Evolutionary conservation across 2,113 vertebrate genomes (phyloP), one percentile per base, ranked within the genome.

Genomic region (Chrysemys picta): DNA sequence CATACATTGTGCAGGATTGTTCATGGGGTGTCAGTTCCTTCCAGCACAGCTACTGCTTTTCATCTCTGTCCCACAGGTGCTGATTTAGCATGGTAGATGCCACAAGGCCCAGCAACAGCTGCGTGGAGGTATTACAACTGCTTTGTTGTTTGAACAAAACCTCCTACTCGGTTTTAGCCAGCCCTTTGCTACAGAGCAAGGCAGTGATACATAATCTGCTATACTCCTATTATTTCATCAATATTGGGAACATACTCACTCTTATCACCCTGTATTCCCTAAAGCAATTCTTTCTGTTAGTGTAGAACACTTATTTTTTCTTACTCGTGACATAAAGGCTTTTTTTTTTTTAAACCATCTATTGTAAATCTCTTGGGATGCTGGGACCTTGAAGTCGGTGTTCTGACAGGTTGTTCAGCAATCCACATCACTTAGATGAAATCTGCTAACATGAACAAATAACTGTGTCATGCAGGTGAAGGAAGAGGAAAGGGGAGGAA

Each of bases 191-290:
- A 35, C 42, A 45, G 19, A 14, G 17, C 8, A 84, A 24, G 35
- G 21, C 6, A 7, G 7, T 84, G 5, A 3, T 10, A 56, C 81
- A 16, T 8, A 13, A 81, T 9, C 21, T 62, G 10, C 7, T 13
- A 0, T 0, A 2, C 12, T 53, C 10, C 3, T 29, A 79, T 0
- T 31, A 12, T 59, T 80, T 29, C 38, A 2, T 35, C 45, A 21
- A 8, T 3, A 91, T 5, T 45, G 89, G 42, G 57, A 72, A 57
- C 11, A 4, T 10, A 45, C 13, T 27, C 49, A 29, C 1, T 69
- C 24, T 5, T 62, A 87, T 53, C 59, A 59, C 59, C 19, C 3
- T 82, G 4, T 53, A 25, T 17, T 13, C 3, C n/a, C 52, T 57
- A 69, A 29, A 35, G 72, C 82, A 82, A 0, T 57, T 25, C 35